Evolutionary conservation across 2,797 vertebrate genomes (phyloP).

Genomic region (Alfaro cultratus): DNA sequence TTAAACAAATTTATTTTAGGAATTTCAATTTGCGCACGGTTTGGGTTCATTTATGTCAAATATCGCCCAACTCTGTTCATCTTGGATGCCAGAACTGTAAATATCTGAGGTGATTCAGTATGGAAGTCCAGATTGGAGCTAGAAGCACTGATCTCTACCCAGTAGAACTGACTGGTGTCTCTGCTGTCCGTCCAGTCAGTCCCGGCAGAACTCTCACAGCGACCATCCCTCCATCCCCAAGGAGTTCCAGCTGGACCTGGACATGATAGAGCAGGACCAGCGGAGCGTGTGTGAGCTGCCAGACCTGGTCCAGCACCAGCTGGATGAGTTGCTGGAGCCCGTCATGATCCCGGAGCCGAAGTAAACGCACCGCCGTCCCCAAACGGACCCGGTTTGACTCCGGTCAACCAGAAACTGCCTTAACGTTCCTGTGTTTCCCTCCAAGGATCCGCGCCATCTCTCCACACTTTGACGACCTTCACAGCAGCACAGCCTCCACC

Average conservation of each 20-base stretch:
- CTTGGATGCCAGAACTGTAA: background rate
- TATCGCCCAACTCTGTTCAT: background rate
- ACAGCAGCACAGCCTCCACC: conserved; percentile 96
- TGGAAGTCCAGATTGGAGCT: conserved; percentile 34
- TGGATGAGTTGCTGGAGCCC: conserved; percentile 96
- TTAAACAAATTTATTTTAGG: too few relatives aligned
- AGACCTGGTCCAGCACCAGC: conserved; percentile 95
- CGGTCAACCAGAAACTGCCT: background rate
- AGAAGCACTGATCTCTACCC: conserved; percentile 27
- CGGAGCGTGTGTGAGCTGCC: conserved; percentile 91
- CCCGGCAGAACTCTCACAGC: conserved; percentile 88
- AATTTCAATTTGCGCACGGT: too few relatives aligned
- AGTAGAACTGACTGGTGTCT: conserved; percentile 19
- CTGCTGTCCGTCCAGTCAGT: conserved; percentile 83
- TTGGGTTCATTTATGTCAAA: background rate
- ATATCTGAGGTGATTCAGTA: background rate
- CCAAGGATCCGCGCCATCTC: conserved; percentile 90
- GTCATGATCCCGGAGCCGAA: conserved; percentile 96
- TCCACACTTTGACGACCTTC: conserved; percentile 95
- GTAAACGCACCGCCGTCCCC: conserved; percentile 64
- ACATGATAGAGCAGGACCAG: conserved; percentile 96
- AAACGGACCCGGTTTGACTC: background rate
- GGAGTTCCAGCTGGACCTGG: conserved; percentile 97
- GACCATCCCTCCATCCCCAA: conserved; percentile 87
- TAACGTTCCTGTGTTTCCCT: background rate